Evolutionary conservation across 2,888 invertebrate species (phyloP).

Genomic region (Nasonia oneida): DNA sequence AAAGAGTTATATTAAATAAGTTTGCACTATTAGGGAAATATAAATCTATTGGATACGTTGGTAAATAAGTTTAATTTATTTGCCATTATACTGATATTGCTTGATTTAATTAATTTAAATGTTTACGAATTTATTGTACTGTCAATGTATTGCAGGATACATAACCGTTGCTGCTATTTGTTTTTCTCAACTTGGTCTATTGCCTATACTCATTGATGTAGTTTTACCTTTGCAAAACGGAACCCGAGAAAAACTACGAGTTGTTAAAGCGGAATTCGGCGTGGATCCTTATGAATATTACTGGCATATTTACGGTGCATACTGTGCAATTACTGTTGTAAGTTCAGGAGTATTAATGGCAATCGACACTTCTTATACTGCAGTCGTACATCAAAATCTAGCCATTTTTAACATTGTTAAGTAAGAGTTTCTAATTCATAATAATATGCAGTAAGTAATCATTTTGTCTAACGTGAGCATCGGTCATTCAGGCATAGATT

Average conservation of each 20-base stretch:
- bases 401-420: constrained; percentile 36
- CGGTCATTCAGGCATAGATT: constrained; percentile 16
- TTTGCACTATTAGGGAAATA: constrained; percentile 21
- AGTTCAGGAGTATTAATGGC: constrained; percentile 18
- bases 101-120: not conserved
- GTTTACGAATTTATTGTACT: not conserved
- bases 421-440: constrained; percentile 2
- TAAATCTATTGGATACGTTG: constrained; percentile 34
- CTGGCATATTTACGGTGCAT: constrained; percentile 29
- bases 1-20: constrained; percentile 26
- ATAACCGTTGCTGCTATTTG: not conserved
- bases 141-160: not conserved
- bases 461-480: no score
- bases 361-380: constrained; percentile 36
- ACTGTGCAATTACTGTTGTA: constrained; percentile 7
- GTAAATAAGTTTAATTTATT: not conserved
- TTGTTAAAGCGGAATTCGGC: constrained; percentile 24
- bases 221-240: constrained; percentile 48
- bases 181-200: constrained; percentile 35
- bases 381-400: constrained; percentile 44
- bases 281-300: constrained; percentile 42
- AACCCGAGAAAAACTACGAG: constrained; percentile 32
- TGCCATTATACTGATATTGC: no score
- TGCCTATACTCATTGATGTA: constrained; percentile 34
- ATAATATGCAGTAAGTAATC: not conserved